Conservation (phyloP, 2,113 vertebrate genomes). For the Hyperoodon ampullatus region DNA sequence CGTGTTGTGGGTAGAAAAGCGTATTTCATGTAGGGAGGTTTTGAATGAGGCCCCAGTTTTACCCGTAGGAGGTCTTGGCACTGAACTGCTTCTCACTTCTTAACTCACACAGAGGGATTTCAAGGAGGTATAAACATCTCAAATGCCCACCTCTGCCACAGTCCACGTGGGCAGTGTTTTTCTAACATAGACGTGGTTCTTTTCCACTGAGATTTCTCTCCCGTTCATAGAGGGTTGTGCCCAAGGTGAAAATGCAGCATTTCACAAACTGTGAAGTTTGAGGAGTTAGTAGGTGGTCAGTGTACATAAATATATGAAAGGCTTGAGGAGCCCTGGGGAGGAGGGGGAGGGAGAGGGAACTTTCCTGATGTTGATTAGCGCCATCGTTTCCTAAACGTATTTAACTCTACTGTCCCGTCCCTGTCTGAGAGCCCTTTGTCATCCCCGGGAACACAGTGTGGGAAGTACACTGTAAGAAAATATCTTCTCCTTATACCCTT, state of each 20-base stretch:
- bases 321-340: neutral
- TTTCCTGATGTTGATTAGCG: neutral
- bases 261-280: neutral
- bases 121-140: neutral
- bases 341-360: fast-evolving
- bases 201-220: neutral
- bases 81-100: neutral
- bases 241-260: neutral
- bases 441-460: neutral
- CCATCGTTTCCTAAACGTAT: neutral
- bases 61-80: neutral
- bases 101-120: neutral
- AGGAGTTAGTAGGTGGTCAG: neutral
- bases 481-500: neutral
- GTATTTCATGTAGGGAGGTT: neutral
- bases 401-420: fast-evolving
- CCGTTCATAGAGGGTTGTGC: neutral
- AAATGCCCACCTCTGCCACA: neutral
- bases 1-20: neutral
- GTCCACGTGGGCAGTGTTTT: neutral
- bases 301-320: too few species aligned
- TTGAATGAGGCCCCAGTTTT: neutral
- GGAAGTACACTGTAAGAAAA: neutral
- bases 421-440: neutral
- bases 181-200: neutral